Evolutionary conservation across 2,113 vertebrate species (phyloP).

Genomic region (Tupaia tana): DNA sequence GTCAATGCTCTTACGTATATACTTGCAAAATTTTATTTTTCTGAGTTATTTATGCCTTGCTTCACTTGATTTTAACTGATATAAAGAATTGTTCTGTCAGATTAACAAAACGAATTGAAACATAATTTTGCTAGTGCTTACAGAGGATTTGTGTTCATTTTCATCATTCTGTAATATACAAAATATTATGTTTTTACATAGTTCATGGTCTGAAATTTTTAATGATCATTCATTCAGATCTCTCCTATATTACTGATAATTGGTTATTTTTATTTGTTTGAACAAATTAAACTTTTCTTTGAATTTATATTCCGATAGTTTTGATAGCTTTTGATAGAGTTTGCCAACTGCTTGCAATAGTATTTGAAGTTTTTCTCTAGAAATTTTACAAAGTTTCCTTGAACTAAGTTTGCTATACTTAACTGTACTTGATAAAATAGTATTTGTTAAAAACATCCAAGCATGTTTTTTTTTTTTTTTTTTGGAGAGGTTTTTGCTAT

Average conservation of each 20-base stretch:
- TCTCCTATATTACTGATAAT: not conserved
- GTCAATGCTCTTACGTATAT: not conserved
- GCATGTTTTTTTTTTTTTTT: too few relatives aligned
- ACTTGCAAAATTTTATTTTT: not conserved
- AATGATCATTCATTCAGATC: not conserved
- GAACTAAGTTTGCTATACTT: not conserved
- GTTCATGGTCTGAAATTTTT: not conserved
- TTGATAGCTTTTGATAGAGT: conserved; percentile 35
- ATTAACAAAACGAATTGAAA: not conserved
- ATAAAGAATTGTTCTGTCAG: not conserved
- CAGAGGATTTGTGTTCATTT: not conserved
- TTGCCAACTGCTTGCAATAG: conserved; percentile 13
- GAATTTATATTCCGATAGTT: not conserved
- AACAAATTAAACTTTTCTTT: conserved; percentile 10
- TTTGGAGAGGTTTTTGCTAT: too few relatives aligned
- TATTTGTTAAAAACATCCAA: not conserved
- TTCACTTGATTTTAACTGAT: not conserved
- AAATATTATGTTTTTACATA: not conserved
- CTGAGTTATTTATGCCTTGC: not conserved
- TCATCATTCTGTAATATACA: not conserved
- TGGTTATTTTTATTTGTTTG: not conserved
- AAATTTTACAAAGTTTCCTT: not conserved
- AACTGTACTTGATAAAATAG: not conserved
- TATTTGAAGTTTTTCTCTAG: conserved; percentile 33
- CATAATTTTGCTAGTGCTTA: not conserved